These are phyloP conservation scores for Listronotus bonariensis DNA, from an alignment of 1,140 invertebrate genomes.

Conservation along the genomic window DNA sequence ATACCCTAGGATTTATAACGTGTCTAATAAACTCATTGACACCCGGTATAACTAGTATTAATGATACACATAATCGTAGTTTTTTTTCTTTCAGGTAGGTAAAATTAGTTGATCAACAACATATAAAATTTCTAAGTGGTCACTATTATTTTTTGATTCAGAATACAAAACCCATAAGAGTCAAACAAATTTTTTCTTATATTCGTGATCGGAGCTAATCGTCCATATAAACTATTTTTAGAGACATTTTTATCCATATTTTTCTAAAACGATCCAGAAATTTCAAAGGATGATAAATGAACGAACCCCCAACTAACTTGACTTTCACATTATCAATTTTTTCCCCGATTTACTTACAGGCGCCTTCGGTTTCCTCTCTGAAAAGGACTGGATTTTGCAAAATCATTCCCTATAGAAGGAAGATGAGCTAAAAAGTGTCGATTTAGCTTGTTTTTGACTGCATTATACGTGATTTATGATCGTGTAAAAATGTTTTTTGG, in stretches of 20 bases:
- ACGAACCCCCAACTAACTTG: slow-evolving; percentile 20
- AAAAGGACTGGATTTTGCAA: slow-evolving; percentile 39
- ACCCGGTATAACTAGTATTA: no score
- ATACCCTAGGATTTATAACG: no score
- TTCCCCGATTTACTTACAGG: slow-evolving; percentile 33
- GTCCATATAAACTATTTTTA: neutral
- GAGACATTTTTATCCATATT: slow-evolving; percentile 13
- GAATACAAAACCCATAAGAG: no score
- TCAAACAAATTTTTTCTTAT: neutral
- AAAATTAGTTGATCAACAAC: no score
- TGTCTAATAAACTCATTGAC: no score
- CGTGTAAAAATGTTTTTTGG: slow-evolving; percentile 9
- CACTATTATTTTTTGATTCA: no score
- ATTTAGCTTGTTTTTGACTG: slow-evolving; percentile 51
- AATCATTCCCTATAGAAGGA: slow-evolving; percentile 41
- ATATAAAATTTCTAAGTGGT: no score
- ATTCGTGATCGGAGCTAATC: no score
- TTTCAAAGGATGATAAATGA: slow-evolving; percentile 34
- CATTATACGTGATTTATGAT: slow-evolving; percentile 50
- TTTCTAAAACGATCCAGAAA: slow-evolving; percentile 2
- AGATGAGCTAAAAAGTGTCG: slow-evolving; percentile 48
- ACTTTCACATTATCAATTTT: slow-evolving; percentile 38
- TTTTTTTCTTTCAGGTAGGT: no score
- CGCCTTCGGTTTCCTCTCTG: slow-evolving; percentile 22
- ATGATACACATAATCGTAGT: no score